These are phyloP conservation scores for Pycnomerus fuliginosus DNA, from an alignment of 2,888 invertebrate genomes.

Conservation along the genomic window DNA sequence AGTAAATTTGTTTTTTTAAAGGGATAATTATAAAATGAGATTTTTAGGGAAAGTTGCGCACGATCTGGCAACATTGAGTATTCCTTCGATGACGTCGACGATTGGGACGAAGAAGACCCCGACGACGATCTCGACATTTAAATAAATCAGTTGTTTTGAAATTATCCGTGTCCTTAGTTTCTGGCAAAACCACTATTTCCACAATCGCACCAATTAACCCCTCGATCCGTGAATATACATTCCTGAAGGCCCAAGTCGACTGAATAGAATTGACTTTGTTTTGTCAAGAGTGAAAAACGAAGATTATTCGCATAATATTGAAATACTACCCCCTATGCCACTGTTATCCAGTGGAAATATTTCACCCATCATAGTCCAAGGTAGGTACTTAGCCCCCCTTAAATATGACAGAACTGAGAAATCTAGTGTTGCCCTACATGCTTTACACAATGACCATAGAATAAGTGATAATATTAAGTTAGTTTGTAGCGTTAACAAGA, in stretches of 20 bases:
- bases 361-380: constrained; percentile 76
- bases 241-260: constrained; percentile 58
- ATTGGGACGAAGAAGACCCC: constrained; percentile 85
- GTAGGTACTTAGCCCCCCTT: too few species aligned
- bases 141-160: constrained; percentile 44
- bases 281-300: constrained; percentile 69
- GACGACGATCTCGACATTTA: constrained; percentile 80
- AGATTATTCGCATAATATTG: constrained; percentile 64
- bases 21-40: constrained; percentile 8
- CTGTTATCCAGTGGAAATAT: constrained; percentile 59
- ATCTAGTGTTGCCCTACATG: too few species aligned
- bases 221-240: constrained; percentile 62
- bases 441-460: too few species aligned
- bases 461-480: too few species aligned
- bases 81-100: constrained; percentile 75
- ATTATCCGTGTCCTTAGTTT: constrained; percentile 66
- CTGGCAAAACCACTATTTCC: constrained; percentile 63
- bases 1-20: constrained; percentile 39
- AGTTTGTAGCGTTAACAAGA: too few species aligned
- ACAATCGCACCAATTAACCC: constrained; percentile 60
- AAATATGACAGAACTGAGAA: too few species aligned
- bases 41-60: constrained; percentile 27
- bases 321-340: constrained; percentile 67
- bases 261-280: constrained; percentile 63
- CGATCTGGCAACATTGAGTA: constrained; percentile 67